Conservation (phyloP, 2,888 invertebrate genomes). For the Priapulus caudatus region DNA sequence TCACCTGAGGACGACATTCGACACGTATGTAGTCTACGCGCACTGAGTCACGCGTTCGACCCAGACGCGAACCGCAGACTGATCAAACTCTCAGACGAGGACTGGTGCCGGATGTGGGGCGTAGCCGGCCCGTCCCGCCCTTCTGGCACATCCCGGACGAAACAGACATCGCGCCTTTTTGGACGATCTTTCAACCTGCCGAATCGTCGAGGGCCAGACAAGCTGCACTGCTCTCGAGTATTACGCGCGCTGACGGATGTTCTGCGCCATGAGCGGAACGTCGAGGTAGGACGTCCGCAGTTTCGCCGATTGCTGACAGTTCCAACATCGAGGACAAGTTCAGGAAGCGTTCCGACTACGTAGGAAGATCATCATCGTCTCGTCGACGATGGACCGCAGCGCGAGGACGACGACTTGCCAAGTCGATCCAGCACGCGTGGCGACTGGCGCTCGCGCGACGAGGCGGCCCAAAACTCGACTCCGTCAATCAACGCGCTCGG, state of each 20-base stretch:
- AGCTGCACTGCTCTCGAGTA: constrained; percentile 90
- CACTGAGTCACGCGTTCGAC: constrained; percentile 95
- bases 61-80: constrained; percentile 89
- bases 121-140: constrained; percentile 83
- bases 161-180: constrained; percentile 85
- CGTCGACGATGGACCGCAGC: constrained; percentile 90
- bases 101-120: too few species aligned
- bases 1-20: constrained; percentile 89
- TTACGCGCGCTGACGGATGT: constrained; percentile 84
- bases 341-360: constrained; percentile 87
- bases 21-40: constrained; percentile 97
- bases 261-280: constrained; percentile 88
- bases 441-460: constrained; percentile 12
- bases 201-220: constrained; percentile 84
- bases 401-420: constrained; percentile 87
- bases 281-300: constrained; percentile 64
- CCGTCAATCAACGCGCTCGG: not conserved
- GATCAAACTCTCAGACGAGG: constrained; percentile 77
- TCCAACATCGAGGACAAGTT: constrained; percentile 91
- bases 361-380: constrained; percentile 83
- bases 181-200: constrained; percentile 91
- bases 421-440: constrained; percentile 65
- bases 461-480: not conserved
- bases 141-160: constrained; percentile 87
- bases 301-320: too few species aligned